Percentiles rank a stretch among this genome's conserved stretches.
phyloP scores from a whole-genome alignment of 2,797 vertebrate genomes.

The Phataginus tetradactyla region DNA sequence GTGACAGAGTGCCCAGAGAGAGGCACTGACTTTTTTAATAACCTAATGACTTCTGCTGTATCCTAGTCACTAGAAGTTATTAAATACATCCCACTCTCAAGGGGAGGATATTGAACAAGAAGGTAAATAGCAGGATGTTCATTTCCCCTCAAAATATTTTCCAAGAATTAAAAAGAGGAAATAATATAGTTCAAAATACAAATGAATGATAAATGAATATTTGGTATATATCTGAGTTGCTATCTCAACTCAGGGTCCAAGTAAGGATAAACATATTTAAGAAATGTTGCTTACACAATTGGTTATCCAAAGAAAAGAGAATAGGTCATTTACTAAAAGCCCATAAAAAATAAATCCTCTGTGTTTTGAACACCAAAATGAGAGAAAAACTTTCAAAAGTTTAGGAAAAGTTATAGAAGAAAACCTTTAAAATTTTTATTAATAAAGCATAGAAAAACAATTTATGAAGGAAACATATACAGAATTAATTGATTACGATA shows the following conservation, averaged over 20 bases:
- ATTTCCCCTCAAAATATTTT: neutral
- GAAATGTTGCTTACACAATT: neutral
- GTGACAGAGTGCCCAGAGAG: neutral
- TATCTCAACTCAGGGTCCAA: neutral
- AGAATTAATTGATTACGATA: neutral
- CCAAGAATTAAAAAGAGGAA: neutral
- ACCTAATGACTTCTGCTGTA: neutral
- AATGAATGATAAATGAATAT: neutral
- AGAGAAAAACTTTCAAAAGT: neutral
- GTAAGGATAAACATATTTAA: neutral
- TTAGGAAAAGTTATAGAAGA: neutral
- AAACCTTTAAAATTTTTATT: neutral
- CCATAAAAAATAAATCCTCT: neutral
- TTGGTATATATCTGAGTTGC: neutral
- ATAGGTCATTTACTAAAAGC: neutral
- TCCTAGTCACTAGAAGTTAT: neutral
- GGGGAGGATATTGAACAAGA: neutral
- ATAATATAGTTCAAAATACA: neutral
- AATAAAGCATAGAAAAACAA: neutral
- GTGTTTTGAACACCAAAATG: neutral
- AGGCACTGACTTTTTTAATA: neutral
- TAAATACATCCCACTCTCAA: neutral
- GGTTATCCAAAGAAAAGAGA: neutral
- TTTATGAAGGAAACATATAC: neutral
- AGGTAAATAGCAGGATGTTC: neutral